Conservation (phyloP, 2,113 vertebrate genomes). For the Dolichotis patagonum region DNA sequence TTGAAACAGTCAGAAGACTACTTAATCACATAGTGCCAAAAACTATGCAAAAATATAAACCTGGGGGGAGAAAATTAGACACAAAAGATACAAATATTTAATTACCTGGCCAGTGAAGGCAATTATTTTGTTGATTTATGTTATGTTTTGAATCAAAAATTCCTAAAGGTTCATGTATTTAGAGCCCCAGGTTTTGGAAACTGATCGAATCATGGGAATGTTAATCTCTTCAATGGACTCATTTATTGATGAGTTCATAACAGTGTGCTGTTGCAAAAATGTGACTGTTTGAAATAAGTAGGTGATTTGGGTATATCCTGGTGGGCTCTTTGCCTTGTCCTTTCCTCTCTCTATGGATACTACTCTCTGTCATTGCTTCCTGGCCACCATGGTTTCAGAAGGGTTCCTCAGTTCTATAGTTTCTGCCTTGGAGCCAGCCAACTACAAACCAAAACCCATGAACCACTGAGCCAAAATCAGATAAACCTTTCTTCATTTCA, state of each 20-base stretch:
- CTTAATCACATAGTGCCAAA: not conserved
- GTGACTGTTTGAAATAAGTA: not conserved
- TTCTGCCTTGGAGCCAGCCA: not conserved
- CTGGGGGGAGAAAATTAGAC: not conserved
- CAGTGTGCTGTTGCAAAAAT: not conserved
- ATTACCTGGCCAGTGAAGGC: not conserved
- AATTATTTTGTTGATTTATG: not conserved
- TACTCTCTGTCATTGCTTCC: not conserved
- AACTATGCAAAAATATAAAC: not conserved
- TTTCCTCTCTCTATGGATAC: not conserved
- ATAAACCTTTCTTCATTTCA: not conserved
- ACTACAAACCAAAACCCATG: not conserved
- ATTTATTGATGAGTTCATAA: not conserved
- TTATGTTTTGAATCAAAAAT: not conserved
- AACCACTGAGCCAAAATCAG: not conserved
- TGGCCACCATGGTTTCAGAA: not conserved
- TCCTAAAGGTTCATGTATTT: not conserved
- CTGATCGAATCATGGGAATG: not conserved
- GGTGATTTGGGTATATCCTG: not conserved
- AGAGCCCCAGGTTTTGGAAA: not conserved
- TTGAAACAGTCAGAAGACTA: not conserved
- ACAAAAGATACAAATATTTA: not conserved
- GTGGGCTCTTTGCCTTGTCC: not conserved
- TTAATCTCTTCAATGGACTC: not conserved
- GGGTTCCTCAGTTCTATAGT: not conserved